Evolutionary conservation across 2,888 invertebrate species (phyloP).

Genomic region (Heliconius ethilla): DNA sequence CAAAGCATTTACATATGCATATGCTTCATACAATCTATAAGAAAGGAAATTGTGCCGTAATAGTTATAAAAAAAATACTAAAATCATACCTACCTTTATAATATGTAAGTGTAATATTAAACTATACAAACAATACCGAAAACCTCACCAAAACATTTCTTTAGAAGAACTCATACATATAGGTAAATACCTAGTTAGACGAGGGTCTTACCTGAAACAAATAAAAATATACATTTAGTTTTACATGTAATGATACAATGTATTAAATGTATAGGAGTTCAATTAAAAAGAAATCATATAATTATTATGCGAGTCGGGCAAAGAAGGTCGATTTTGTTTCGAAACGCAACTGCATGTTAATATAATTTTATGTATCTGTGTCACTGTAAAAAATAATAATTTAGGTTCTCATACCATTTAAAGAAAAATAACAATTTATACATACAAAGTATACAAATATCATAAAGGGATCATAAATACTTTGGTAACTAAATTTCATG

Average conservation of each 20-base stretch:
- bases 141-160: slow-evolving; percentile 67
- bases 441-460: background rate
- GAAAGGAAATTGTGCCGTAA: too few relatives aligned
- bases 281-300: slow-evolving; percentile 55
- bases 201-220: slow-evolving; percentile 69
- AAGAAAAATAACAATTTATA: background rate
- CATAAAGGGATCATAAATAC: background rate
- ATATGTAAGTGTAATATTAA: background rate
- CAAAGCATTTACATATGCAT: background rate
- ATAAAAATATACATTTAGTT: slow-evolving; percentile 36
- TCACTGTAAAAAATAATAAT: slow-evolving; percentile 58
- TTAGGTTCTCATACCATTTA: slow-evolving; percentile 4
- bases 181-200: background rate
- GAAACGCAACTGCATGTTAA: slow-evolving; percentile 63
- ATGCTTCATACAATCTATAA: too few relatives aligned
- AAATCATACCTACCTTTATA: background rate
- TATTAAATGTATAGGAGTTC: slow-evolving; percentile 45
- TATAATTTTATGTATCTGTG: slow-evolving; percentile 71
- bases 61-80: too few relatives aligned
- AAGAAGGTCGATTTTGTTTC: slow-evolving; percentile 69
- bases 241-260: slow-evolving; percentile 22
- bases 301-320: slow-evolving; percentile 56
- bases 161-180: slow-evolving; percentile 49
- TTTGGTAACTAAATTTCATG: background rate
- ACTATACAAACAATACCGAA: slow-evolving; percentile 30